A percentile compares a stretch with the other conserved stretches of the same genome.
These are phyloP conservation scores for Blastobasis adustella DNA, from an alignment of 2,888 invertebrate genomes.

Conservation along the genomic window DNA sequence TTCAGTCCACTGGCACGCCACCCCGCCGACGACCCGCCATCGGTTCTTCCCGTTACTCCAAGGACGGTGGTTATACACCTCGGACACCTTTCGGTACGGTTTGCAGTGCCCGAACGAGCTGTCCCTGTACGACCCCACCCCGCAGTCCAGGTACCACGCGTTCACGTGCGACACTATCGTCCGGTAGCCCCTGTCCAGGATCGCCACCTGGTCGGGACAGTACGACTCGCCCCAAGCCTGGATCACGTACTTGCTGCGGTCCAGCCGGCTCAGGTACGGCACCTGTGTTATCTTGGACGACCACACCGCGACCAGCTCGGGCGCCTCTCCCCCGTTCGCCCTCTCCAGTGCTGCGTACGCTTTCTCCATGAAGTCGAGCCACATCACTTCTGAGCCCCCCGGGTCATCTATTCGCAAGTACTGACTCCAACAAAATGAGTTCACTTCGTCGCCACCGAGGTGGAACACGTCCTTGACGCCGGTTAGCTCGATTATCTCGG, in stretches of 20 bases:
- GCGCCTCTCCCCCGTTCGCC: slow-evolving; percentile 75
- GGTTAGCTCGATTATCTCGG: slow-evolving; percentile 82
- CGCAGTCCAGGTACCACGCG: slow-evolving; percentile 92
- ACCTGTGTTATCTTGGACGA: slow-evolving; percentile 84
- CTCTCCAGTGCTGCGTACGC: slow-evolving; percentile 75
- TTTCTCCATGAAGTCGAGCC: slow-evolving; percentile 84
- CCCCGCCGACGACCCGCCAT: slow-evolving; percentile 80
- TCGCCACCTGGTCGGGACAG: slow-evolving; percentile 85
- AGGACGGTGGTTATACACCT: slow-evolving; percentile 87
- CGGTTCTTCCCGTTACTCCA: slow-evolving; percentile 61
- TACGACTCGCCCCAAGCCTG: slow-evolving; percentile 83
- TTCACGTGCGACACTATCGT: slow-evolving; percentile 90
- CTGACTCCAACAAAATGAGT: slow-evolving; percentile 85
- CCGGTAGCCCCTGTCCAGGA: slow-evolving; percentile 84
- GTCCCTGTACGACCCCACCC: slow-evolving; percentile 89
- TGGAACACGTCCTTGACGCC: slow-evolving; percentile 87
- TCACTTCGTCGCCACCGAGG: slow-evolving; percentile 87
- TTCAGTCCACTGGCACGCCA: slow-evolving; percentile 90
- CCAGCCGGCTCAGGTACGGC: slow-evolving; percentile 77
- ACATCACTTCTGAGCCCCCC: slow-evolving; percentile 72
- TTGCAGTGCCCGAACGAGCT: slow-evolving; percentile 89
- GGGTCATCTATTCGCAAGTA: slow-evolving; percentile 83
- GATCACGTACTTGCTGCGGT: slow-evolving; percentile 68
- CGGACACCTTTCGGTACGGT: slow-evolving; percentile 91
- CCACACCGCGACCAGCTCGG: slow-evolving; percentile 80